Conservation (phyloP, 1,140 invertebrate genomes). For the Brachionus plicatilis region DNA sequence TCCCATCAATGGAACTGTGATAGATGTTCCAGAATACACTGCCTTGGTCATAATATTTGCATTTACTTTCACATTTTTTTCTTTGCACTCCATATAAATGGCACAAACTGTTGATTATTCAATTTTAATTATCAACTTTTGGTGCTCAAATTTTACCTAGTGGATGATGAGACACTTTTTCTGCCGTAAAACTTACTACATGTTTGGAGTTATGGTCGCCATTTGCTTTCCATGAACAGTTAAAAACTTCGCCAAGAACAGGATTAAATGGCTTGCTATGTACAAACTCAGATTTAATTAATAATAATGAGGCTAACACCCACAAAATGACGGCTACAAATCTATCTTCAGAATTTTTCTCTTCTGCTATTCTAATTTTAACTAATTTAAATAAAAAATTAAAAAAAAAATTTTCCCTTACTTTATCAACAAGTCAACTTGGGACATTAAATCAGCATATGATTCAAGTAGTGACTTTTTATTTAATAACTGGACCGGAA, state of each 20-base stretch:
- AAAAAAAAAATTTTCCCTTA: conserved; percentile 40
- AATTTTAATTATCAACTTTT: neutral
- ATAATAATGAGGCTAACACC: conserved; percentile 59
- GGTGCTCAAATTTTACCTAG: conserved; percentile 64
- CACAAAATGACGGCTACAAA: conserved; percentile 57
- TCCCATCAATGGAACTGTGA: neutral
- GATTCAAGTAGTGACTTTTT: conserved; percentile 59
- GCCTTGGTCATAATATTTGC: conserved; percentile 96
- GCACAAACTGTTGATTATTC: conserved; percentile 69
- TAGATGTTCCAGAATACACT: conserved; percentile 49
- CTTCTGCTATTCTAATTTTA: conserved; percentile 43
- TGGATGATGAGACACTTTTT: conserved; percentile 98
- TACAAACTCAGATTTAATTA: conserved; percentile 55
- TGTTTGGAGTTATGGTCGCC: conserved; percentile 37
- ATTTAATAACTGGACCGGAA: conserved; percentile 48
- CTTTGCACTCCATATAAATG: conserved; percentile 89
- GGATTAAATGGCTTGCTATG: conserved; percentile 63
- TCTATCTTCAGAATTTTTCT: conserved; percentile 51
- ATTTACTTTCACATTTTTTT: conserved; percentile 80
- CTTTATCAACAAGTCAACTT: conserved; percentile 55
- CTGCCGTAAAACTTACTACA: conserved; percentile 71
- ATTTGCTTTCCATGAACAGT: conserved; percentile 57
- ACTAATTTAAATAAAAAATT: neutral
- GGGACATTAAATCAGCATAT: conserved; percentile 62
- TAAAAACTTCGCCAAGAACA: conserved; percentile 61